phyloP scores from a whole-genome alignment of 2,888 invertebrate genomes.

The Parnassius orleans region DNA sequence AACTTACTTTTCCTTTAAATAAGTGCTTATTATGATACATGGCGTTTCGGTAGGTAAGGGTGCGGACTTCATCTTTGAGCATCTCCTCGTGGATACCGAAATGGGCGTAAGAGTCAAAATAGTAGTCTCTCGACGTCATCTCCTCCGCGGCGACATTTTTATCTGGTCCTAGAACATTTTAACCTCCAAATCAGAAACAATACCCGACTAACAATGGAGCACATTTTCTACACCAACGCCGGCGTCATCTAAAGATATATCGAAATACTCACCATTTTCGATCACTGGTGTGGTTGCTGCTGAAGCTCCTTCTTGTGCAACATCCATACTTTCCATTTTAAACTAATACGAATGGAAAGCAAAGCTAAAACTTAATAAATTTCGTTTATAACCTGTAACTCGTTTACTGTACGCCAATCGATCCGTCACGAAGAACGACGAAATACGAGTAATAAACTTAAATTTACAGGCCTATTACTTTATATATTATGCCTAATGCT shows the following conservation, averaged over 20 bases:
- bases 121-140: conserved; percentile 99
- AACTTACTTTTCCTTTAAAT: conserved; percentile 90
- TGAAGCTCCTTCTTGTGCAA: conserved; percentile 70
- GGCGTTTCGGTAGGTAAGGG: conserved; percentile 98
- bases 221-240: conserved; percentile 61
- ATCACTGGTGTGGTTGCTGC: conserved; percentile 64
- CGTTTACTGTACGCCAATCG: conserved; percentile 56
- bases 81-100: conserved; percentile 99
- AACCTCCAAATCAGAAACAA: conserved; percentile 34
- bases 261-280: conserved; percentile 67
- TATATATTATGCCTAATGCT: conserved; percentile 31
- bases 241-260: conserved; percentile 35
- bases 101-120: conserved; percentile 99
- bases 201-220: conserved; percentile 48
- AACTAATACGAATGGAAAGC: conserved; percentile 44
- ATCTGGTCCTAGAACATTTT: conserved; percentile 60
- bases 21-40: conserved; percentile 99
- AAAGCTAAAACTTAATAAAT: conserved; percentile 42
- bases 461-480: conserved; percentile 29
- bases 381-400: conserved; percentile 65
- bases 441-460: conserved; percentile 26
- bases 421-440: conserved; percentile 50
- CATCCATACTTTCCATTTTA: conserved; percentile 78
- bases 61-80: conserved; percentile 99
- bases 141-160: conserved; percentile 89